Evolutionary conservation across 2,797 vertebrate genomes (phyloP).

Genomic region (Silurus aristotelis): DNA sequence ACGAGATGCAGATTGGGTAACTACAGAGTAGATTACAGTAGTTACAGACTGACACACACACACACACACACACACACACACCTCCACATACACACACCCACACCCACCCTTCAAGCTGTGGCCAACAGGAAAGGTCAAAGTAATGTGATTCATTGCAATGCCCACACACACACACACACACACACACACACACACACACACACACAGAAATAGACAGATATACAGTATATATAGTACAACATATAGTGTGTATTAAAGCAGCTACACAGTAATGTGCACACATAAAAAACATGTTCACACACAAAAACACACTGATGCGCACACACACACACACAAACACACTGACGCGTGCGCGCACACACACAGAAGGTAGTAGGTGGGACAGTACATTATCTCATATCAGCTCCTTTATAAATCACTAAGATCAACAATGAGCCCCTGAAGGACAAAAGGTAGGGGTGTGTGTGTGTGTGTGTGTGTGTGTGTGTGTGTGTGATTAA

Average conservation of each 20-base stretch:
- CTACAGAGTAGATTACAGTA: neutral
- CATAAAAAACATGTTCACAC: neutral
- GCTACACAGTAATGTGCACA: constrained; percentile 13
- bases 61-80: too few species aligned
- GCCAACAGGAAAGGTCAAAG: constrained; percentile 37
- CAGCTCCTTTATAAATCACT: constrained; percentile 54
- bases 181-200: neutral
- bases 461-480: neutral
- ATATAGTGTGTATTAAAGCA: neutral
- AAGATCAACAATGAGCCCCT: constrained; percentile 36
- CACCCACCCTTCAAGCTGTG: neutral
- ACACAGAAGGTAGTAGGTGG: constrained; percentile 9
- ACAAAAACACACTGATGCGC: neutral
- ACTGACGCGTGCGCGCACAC: neutral
- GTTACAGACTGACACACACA: neutral
- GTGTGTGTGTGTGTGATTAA: neutral
- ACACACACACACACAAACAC: neutral
- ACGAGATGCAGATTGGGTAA: neutral
- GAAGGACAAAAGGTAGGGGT: constrained; percentile 39
- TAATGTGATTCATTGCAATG: constrained; percentile 50
- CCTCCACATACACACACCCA: too few species aligned
- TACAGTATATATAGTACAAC: neutral
- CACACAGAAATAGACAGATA: neutral
- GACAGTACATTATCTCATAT: constrained; percentile 42
- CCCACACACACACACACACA: neutral